phyloP scores from a whole-genome alignment of 2,113 vertebrate genomes.

The Trachemys scripta region DNA sequence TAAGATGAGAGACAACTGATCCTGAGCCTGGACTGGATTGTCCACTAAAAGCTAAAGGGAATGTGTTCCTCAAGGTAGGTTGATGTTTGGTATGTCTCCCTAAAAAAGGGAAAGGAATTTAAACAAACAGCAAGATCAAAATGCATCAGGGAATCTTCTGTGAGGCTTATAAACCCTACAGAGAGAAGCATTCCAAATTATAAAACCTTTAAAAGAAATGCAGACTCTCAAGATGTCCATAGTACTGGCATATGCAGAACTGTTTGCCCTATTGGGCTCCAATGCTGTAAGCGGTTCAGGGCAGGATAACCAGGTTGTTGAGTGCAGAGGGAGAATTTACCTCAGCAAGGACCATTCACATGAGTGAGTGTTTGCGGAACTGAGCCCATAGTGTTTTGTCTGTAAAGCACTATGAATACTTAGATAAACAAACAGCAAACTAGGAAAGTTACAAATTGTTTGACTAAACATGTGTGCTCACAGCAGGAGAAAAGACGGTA shows the following conservation, averaged over 20 bases:
- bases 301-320: not conserved
- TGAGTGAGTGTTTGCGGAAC: not conserved
- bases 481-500: not conserved
- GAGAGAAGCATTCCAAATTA: not conserved
- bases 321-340: not conserved
- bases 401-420: not conserved
- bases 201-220: not conserved
- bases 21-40: not conserved
- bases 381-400: not conserved
- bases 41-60: not conserved
- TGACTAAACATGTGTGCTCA: not conserved
- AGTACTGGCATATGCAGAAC: not conserved
- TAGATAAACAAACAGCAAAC: not conserved
- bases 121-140: not conserved
- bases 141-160: not conserved
- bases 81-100: not conserved
- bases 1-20: not conserved
- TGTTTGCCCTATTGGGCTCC: not conserved
- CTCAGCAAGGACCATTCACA: not conserved
- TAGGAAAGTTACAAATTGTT: not conserved
- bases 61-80: not conserved
- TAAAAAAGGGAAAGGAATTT: not conserved
- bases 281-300: not conserved
- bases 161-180: not conserved
- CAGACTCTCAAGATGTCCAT: not conserved